Base-by-base conservation (phyloP, 2,888 invertebrate species). In the Erannis defoliaria region DNA sequence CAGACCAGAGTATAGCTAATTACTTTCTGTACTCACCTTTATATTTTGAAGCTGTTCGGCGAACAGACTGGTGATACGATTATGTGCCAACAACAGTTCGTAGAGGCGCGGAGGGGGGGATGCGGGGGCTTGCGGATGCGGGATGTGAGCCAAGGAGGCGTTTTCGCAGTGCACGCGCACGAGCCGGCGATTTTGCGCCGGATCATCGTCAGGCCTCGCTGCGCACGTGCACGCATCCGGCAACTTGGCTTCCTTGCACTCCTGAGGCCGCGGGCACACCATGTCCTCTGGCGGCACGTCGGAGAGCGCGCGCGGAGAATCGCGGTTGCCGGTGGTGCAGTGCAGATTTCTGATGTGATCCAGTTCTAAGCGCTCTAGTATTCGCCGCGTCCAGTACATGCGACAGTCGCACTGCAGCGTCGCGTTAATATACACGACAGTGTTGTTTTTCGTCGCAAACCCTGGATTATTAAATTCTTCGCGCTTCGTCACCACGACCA, bases 261-360 rank as follows among this genome's bases (percentile, higher is more conserved):
- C 46, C 14, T 12, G 46, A 33, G n/a, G 61, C 56, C 51, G 14
- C 16, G 58, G 12, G 57, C 73, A 76, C 59, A 73, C 64, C 53
- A 68, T 37, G 62, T 75, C 75, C 23, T 38, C 68, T 3, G 29
- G 49, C 55, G 74, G 54, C 54, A 66, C 67, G 51, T 50, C 62
- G n/a, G n/a, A n/a, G n/a, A n/a, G n/a, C n/a, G n/a, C n/a, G 26
- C 58, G 65, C 53, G 76, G 62, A n/a, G 64, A 16, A 6, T 14
- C 5, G n/a, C n/a, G 0, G 5, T 23, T 12, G n/a, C n/a, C n/a
- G n/a, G n/a, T n/a, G n/a, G 21, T 40, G 53, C 56, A 42, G n/a
- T 3, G 9, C 40, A 19, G 23, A 43, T 26, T 33, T 40, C 16
- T 26, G 23, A 16, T 35, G 31, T 49, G 14, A 5, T 16, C 10